Evolutionary conservation across 2,888 invertebrate genomes (phyloP), one percentile per base, ranked within the genome.

Genomic region (Microdon myrmicae): DNA sequence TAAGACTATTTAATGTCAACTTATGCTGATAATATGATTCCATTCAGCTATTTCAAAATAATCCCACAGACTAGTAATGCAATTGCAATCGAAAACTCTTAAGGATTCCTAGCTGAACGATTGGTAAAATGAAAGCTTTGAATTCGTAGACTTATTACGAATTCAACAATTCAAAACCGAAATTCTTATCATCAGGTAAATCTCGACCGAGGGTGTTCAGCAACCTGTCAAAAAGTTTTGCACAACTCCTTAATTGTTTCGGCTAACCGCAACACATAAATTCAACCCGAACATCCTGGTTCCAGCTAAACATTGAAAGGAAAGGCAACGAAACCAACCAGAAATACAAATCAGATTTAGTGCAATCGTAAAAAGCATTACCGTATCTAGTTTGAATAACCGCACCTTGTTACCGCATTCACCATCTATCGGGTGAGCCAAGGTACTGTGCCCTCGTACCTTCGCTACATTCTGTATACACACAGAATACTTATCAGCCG

Each of bases 231-330:
- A 35, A 68, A 69, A 70, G 69, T 69, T 69, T 68, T 58, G 58
- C 64, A 53, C 39, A 64, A 64, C 64, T 69, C 69, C 69, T 69
- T 71, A 71, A 71, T 71, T 71, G 68, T 69, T 70, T 68, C 68
- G 71, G 71, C 68, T 70, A 69, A 70, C 71, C 71, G 71, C 71
- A 71, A 69, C 70, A 70, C 70, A 71, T 71, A 71, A 71, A 71
- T 71, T 68, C 68, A 70, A 60, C 37, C 64, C 53, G n/a, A n/a
- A 58, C 43, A 28, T 37, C 45, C 47, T 29, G 29, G 28, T 26
- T 14, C 61, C 39, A 34, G 8, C 28, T 23, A 37, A 13, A 44
- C 23, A 31, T 43, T 29, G 20, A 45, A 45, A 44, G 32, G 31
- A 56, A 45, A 64, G 39, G 45, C n/a, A n/a, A n/a, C n/a, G n/a